Conservation (phyloP, 2,888 invertebrate species). For the Disparrhopalites patrizii region DNA sequence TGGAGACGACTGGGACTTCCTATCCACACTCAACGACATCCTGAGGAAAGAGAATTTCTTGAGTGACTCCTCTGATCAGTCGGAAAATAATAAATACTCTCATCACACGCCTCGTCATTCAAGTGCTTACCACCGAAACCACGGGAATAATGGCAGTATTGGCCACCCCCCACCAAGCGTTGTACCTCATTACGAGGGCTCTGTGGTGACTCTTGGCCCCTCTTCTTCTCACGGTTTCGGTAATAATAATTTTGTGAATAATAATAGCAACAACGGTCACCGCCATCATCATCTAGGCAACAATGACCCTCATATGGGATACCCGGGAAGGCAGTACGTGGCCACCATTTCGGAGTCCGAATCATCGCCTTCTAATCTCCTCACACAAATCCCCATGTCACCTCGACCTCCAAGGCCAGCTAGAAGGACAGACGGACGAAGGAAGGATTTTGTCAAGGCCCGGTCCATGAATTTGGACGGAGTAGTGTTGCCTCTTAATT, state of each 20-base stretch:
- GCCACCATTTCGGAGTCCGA: too few relatives aligned
- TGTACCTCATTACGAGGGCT: too few relatives aligned
- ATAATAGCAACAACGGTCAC: neutral
- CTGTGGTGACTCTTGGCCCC: too few relatives aligned
- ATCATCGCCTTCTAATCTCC: neutral
- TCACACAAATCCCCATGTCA: slow-evolving; percentile 30
- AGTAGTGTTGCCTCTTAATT: slow-evolving; percentile 10
- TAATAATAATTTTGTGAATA: neutral
- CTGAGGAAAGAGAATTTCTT: slow-evolving; percentile 45
- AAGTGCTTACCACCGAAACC: too few relatives aligned
- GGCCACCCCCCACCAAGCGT: too few relatives aligned
- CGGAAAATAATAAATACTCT: neutral
- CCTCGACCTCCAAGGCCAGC: slow-evolving; percentile 44
- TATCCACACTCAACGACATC: slow-evolving; percentile 44
- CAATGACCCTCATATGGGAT: too few relatives aligned
- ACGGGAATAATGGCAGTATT: too few relatives aligned
- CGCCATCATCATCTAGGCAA: too few relatives aligned
- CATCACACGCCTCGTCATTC: too few relatives aligned
- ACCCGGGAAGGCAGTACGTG: too few relatives aligned
- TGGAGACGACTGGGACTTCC: slow-evolving; percentile 46
- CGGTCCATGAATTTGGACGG: slow-evolving; percentile 36
- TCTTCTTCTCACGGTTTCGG: too few relatives aligned
- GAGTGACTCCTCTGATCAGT: slow-evolving; percentile 32
- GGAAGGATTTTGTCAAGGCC: slow-evolving; percentile 42
- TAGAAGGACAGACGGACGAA: slow-evolving; percentile 27